Percentiles rank a stretch among this genome's conserved stretches.
Conservation (phyloP, 1,140 invertebrate genomes). For the Mylabris phalerata region DNA sequence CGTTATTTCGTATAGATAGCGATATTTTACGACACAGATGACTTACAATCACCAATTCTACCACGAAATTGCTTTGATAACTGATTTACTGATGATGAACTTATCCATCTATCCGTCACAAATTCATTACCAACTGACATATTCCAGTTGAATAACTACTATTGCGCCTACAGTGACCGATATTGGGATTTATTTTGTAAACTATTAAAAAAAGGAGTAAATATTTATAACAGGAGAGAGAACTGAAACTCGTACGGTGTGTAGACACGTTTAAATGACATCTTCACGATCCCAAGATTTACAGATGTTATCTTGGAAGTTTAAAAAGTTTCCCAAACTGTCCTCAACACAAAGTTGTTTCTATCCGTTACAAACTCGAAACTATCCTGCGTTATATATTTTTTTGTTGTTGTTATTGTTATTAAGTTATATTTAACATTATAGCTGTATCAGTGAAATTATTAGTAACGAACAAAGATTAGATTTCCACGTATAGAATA, state of each 20-base stretch:
- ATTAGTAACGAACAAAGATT: too few species aligned
- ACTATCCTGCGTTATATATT: too few species aligned
- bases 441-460: too few species aligned
- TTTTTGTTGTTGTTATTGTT: too few species aligned
- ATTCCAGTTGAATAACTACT: not conserved
- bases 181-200: not conserved
- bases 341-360: not conserved
- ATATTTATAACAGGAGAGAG: not conserved
- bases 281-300: slow-evolving; percentile 10
- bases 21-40: not conserved
- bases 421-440: too few species aligned
- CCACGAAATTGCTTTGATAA: slow-evolving; percentile 10
- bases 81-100: slow-evolving; percentile 9
- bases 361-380: too few species aligned
- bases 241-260: not conserved
- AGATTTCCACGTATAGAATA: too few species aligned
- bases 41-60: not conserved
- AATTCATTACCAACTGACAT: slow-evolving; percentile 6
- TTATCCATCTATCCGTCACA: slow-evolving; percentile 4
- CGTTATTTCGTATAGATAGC: not conserved
- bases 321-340: slow-evolving; percentile 10
- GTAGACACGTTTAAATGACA: slow-evolving; percentile 9
- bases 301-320: slow-evolving; percentile 10
- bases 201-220: not conserved
- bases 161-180: too few species aligned